Conservation (phyloP, 2,797 vertebrate genomes). For the Catamblyrhynchus diadema region DNA sequence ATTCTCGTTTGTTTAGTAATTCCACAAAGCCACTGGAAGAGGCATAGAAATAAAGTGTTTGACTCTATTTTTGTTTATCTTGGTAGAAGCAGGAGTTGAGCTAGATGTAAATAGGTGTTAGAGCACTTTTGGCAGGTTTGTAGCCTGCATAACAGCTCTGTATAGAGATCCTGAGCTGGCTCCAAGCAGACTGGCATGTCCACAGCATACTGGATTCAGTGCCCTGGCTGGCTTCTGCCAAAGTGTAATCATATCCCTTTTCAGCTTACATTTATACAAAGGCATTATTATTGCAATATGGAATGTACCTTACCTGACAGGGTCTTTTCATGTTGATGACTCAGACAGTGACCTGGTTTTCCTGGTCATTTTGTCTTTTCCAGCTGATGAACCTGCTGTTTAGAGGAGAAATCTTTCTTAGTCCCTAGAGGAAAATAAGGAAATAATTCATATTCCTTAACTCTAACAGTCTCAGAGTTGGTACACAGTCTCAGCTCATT, state of each 20-base stretch:
- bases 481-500: background rate
- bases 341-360: background rate
- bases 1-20: background rate
- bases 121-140: background rate
- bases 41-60: background rate
- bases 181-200: constrained; percentile 29
- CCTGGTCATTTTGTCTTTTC: background rate
- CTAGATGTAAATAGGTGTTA: background rate
- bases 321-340: background rate
- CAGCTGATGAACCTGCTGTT: background rate
- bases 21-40: background rate
- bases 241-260: constrained; percentile 41
- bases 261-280: constrained; percentile 36
- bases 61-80: background rate
- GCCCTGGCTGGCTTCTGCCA: constrained; percentile 8
- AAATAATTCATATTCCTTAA: background rate
- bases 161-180: constrained; percentile 20
- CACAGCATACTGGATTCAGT: background rate
- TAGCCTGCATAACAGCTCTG: background rate
- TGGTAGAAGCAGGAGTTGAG: background rate
- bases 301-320: constrained; percentile 10
- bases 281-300: constrained; percentile 48
- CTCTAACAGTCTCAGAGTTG: background rate
- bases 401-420: background rate
- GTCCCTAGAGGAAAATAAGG: background rate